Base-by-base conservation (phyloP, 2,888 invertebrate genomes). In the Apamea epomidion region DNA sequence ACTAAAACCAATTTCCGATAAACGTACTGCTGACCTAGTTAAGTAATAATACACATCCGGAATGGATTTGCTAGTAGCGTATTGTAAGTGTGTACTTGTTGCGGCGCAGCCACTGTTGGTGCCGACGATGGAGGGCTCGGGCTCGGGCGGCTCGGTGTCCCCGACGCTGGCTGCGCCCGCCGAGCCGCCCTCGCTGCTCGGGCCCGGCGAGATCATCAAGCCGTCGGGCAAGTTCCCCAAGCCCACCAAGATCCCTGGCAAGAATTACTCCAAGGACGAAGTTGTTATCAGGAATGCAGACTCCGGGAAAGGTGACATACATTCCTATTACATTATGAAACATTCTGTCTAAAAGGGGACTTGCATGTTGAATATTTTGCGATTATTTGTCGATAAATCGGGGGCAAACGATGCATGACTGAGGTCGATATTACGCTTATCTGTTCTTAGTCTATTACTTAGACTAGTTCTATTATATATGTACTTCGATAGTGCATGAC, bases 251-350 rank as follows among this genome's bases (percentile, higher is more conserved):
- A 98, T 99, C 91, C 98, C 99, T 73, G 99, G 99, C 90, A 99
- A 99, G 96, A 99, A 98, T 94, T 99, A 99, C 96, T 99, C 99
- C 92, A 99, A 99, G 95, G 99, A 99, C 94, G 99, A 99, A 96
- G 98, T 99, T 86, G 98, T 99, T 85, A 99, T 99, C 92, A 97
- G 99, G 88, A 99, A 99, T 95, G 98, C 99, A 85, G 99, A 99
- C 96, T 99, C 99, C 75, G 99, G 99, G 93, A 99, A 99, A 98
- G 99, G 99, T 99, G 97, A 80, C n/a, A 95, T 64, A 25, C 16
- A 78, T 81, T 69, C 45, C 6, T 74, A 60, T 76, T 64, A 48
- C 69, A n/a, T 67, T 69, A 65, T 65, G 2, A 69, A 64, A 58
- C 10, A 16, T 72, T 60, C 67, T 80, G 32, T 82, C 67, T 77